Evolutionary conservation across 2,797 vertebrate species (phyloP), one percentile per base, ranked within the genome.

Genomic region (Anableps anableps): DNA sequence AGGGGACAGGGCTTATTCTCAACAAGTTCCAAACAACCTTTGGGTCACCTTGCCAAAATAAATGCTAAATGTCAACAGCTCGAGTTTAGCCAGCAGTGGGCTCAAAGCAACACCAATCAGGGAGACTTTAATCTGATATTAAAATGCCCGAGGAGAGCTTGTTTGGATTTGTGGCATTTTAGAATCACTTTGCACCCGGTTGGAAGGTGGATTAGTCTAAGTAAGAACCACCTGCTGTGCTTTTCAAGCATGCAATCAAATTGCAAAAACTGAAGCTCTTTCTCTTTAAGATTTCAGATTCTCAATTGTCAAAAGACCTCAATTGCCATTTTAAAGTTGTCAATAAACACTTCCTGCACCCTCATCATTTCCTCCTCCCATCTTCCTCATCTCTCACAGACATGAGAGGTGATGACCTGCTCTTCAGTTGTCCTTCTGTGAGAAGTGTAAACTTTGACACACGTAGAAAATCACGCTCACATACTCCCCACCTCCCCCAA

Each of bases 21-120:
- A 92, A 94, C 94, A 94, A 94, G 93, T 95, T 91, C 90, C 83
- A 84, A 87, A 90, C 87, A 90, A 89, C 91, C 93, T 94, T 91
- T 81, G 84, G 86, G 85, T 94, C 91, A 93, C 93, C 91, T 94
- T 92, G 93, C 94, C 93, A 93, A 92, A 93, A 91, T 88, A 92
- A 93, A 94, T 86, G 91, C 84, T 91, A 92, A 94, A 95, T 94
- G 93, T 94, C 94, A 94, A 93, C 89, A 87, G 84, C 10, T 4
- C 66, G 79, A 88, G 82, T 88, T 92, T 80, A 83, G 89, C 87
- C 87, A 85, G 72, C 34, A 5, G 60, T 14, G 77, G 83, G 84
- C 88, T 88, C 36, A 77, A 84, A 85, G 91, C 82, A 31, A 77
- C 85, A 74, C 70, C 92, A 87, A 83, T 91, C 90, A 86, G 45